These are phyloP conservation scores for Andrena minutula DNA, from an alignment of 2,888 invertebrate species.

Conservation along the genomic window DNA sequence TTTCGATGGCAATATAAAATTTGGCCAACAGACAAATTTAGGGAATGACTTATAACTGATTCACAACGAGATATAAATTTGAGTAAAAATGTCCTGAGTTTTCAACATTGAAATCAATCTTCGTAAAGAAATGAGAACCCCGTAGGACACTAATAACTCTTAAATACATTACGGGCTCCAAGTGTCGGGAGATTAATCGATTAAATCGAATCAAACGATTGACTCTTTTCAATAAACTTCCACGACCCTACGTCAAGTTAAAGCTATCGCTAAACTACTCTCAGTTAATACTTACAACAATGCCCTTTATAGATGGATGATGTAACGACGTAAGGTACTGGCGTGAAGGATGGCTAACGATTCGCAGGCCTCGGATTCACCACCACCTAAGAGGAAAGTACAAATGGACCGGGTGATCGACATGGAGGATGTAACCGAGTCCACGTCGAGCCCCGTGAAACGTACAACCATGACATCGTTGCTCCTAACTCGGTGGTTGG, in stretches of 20 bases:
- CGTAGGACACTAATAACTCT: not conserved
- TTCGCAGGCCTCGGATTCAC: slow-evolving; percentile 57
- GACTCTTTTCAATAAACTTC: slow-evolving; percentile 7
- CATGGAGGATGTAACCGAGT: slow-evolving; percentile 56
- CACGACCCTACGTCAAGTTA: not conserved
- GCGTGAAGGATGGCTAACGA: slow-evolving; percentile 42
- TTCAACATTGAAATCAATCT: not conserved
- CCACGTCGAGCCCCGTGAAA: slow-evolving; percentile 65
- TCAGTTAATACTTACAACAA: slow-evolving; percentile 30
- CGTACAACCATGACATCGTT: slow-evolving; percentile 74
- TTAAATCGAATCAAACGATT: too few relatives aligned
- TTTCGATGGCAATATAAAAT: too few relatives aligned
- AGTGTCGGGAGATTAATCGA: too few relatives aligned
- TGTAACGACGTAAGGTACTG: slow-evolving; percentile 44
- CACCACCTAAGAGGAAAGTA: slow-evolving; percentile 72
- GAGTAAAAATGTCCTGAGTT: too few relatives aligned
- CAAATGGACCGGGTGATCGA: slow-evolving; percentile 70
- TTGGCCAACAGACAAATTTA: not conserved
- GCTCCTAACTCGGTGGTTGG: slow-evolving; percentile 73
- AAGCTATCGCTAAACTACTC: not conserved
- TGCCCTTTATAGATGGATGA: slow-evolving; percentile 59
- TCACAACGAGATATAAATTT: not conserved
- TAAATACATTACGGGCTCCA: too few relatives aligned
- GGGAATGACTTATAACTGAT: slow-evolving; percentile 12
- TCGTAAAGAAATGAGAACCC: not conserved